Base-by-base conservation (phyloP, 2,113 vertebrate species). In the Psittacara wagleri region DNA sequence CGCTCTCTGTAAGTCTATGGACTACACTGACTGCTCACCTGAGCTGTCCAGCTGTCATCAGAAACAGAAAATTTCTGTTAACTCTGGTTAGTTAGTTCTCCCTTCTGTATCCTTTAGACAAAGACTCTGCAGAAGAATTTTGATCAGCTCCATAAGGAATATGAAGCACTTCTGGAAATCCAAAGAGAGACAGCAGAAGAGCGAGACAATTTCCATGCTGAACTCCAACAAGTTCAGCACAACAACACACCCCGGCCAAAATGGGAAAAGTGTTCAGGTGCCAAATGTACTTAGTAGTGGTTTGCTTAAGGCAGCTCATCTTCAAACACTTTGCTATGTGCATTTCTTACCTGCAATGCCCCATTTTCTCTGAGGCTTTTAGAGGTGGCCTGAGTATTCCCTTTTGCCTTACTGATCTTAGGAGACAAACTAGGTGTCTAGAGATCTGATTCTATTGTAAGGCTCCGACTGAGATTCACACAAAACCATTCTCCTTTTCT, bases 131-230 rank as follows among this genome's bases (percentile, higher is more conserved):
- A 95, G 95, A 90, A 82, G 2, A 97, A 99, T 78, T 98, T 98
- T n/a, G 81, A 96, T 55, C 96, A 97, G 51, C 63, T 99, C 74
- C 96, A 92, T 35, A 90, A 70, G 22, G 98, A 99, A 76, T 96
- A 99, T 3, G 96, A 98, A 85, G 94, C 95, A 2, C 91, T 99
- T 74, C 92, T 98, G 74, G 98, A 98, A 54, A n/a, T 98, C 76
- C 98, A 99, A 70, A 95, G 88, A 54, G 96, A 94, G 81, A 95
- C 97, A 1, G 52, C 94, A 11, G 94, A 89, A 57, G 96, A 98
- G 76, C 92, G 87, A 86, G 95, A 97, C 79, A 88, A 61, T 68
- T 67, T 97, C 49, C 86, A 74, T 13, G 43, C 44, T 1, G 96
- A 98, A 72, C 88, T 98, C 12, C 95, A 98, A 35, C 79, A 92